phyloP scores from a whole-genome alignment of 2,888 invertebrate genomes.

The Augochlorella aurata region DNA sequence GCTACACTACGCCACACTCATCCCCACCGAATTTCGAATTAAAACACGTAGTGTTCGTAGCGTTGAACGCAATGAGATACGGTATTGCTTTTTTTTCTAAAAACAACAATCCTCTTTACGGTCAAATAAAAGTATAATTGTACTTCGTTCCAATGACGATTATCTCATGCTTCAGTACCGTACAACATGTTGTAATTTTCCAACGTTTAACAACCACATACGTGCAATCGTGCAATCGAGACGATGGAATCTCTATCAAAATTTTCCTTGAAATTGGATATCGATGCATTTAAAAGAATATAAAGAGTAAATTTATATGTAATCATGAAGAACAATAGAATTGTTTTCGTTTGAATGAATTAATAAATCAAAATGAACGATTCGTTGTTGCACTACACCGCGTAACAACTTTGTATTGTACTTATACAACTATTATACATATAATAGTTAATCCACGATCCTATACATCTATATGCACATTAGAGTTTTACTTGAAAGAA shows the following conservation, averaged over 20 bases:
- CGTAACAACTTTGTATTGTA: conserved; percentile 14
- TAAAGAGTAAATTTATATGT: background rate
- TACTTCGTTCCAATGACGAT: conserved; percentile 22
- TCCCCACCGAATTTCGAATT: background rate
- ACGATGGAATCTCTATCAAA: background rate
- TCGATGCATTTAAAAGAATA: background rate
- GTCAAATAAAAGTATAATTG: conserved; percentile 8
- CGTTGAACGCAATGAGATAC: conserved; percentile 22
- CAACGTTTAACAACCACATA: background rate
- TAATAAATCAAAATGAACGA: conserved; percentile 32
- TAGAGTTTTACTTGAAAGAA: conserved; percentile 2
- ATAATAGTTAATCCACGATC: background rate
- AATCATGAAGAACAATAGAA: background rate
- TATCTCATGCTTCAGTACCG: background rate
- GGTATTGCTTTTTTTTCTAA: conserved; percentile 26
- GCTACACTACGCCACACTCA: too few relatives aligned
- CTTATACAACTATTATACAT: background rate
- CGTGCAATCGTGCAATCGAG: conserved; percentile 9
- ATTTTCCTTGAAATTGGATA: conserved; percentile 7
- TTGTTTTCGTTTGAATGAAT: background rate
- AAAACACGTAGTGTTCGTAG: conserved; percentile 10
- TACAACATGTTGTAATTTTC: conserved; percentile 9
- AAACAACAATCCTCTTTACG: conserved; percentile 2
- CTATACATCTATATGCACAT: background rate
- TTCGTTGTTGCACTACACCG: conserved; percentile 22